These are phyloP conservation scores for Hestina assimilis DNA, from an alignment of 1,140 invertebrate genomes.

Conservation along the genomic window DNA sequence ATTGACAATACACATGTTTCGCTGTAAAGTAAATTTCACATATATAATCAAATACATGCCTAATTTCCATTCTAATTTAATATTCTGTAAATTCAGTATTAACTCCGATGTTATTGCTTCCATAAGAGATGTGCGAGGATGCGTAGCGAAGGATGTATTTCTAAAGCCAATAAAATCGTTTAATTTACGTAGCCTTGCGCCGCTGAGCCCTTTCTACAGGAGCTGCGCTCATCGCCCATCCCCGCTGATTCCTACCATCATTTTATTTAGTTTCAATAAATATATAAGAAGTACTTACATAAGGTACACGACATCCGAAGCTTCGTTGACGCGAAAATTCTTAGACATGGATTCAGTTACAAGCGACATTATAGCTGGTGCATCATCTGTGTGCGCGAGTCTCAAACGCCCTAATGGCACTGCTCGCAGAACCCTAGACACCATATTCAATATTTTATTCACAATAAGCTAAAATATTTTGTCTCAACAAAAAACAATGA, in stretches of 20 bases:
- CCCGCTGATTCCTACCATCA: no score
- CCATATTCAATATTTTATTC: conserved; percentile 21
- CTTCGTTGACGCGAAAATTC: conserved; percentile 43
- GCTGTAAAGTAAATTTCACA: conserved; percentile 47
- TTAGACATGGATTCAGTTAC: conserved; percentile 50
- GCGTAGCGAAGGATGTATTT: no score
- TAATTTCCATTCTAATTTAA: no score
- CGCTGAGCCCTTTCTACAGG: no score
- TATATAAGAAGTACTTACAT: conserved; percentile 44
- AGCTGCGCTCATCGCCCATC: no score
- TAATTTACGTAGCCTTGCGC: no score
- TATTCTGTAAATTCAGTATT: no score
- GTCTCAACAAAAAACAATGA: neutral
- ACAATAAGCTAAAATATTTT: neutral
- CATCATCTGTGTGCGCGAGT: conserved; percentile 48
- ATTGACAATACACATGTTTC: conserved; percentile 64
- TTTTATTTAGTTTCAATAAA: neutral
- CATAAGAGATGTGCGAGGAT: no score
- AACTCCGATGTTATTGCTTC: no score
- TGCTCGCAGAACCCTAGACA: conserved; percentile 29
- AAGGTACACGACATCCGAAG: conserved; percentile 41
- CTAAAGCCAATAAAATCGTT: no score
- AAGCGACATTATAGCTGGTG: conserved; percentile 36
- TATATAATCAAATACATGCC: conserved; percentile 4
- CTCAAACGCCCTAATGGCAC: conserved; percentile 42